phyloP scores from a whole-genome alignment of 2,113 vertebrate species.

The Pluvianellus socialis region DNA sequence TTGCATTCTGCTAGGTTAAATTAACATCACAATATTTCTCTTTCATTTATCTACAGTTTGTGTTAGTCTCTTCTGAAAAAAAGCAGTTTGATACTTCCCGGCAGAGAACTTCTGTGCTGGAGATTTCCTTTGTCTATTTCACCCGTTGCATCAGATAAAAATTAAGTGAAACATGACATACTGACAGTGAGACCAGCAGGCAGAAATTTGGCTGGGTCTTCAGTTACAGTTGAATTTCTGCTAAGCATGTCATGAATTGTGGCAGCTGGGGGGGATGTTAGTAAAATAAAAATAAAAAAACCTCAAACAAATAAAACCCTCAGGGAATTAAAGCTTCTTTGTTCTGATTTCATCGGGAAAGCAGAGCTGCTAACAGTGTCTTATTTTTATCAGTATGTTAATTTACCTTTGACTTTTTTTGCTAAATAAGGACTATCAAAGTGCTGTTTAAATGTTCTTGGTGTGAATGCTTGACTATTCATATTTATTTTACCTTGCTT shows the following conservation, averaged over 20 bases:
- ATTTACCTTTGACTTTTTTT: background rate
- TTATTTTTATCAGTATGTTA: background rate
- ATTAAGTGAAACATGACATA: conserved; percentile 57
- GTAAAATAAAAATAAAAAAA: conserved; percentile 69
- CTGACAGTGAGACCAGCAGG: conserved; percentile 46
- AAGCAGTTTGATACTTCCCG: background rate
- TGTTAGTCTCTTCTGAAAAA: background rate
- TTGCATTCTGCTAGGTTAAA: background rate
- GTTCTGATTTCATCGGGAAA: conserved; percentile 51
- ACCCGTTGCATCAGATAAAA: conserved; percentile 43
- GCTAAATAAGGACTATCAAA: background rate
- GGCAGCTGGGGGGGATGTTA: conserved; percentile 62
- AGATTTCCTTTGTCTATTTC: conserved; percentile 40
- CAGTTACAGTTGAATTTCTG: conserved; percentile 61
- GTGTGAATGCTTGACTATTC: background rate
- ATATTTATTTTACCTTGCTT: background rate
- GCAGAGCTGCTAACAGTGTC: background rate
- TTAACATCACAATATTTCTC: background rate
- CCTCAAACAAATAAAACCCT: background rate
- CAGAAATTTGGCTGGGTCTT: conserved; percentile 67
- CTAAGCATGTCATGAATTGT: conserved; percentile 68
- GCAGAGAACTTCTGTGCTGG: background rate
- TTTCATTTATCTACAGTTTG: background rate
- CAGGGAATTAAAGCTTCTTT: conserved; percentile 47
- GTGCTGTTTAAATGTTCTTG: background rate